These are phyloP conservation scores for Cryptus viduatorius DNA, from an alignment of 2,888 invertebrate genomes.

Conservation along the genomic window DNA sequence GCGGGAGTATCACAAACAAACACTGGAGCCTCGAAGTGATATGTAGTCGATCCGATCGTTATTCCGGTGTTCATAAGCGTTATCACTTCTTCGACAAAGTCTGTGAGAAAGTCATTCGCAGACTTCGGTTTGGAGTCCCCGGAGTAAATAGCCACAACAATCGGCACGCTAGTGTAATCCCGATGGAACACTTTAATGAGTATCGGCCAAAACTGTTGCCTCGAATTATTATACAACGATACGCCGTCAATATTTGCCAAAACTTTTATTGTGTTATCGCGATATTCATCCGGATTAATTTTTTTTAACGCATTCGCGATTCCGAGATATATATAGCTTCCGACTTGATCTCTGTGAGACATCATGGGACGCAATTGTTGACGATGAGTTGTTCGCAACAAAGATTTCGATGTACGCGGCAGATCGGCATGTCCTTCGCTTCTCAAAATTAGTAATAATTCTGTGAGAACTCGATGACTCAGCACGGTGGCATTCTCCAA, in stretches of 20 bases:
- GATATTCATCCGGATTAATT: not conserved
- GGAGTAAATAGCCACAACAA: conserved; percentile 2
- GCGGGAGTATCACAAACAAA: conserved; percentile 31
- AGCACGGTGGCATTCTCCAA: not conserved
- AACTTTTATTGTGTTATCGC: not conserved
- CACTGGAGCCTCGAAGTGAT: not conserved
- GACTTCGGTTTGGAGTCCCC: conserved; percentile 7
- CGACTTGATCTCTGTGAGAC: not conserved
- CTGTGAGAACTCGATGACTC: conserved; percentile 7
- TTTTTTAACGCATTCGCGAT: conserved; percentile 1
- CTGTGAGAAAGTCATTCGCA: conserved; percentile 14
- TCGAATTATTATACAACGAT: not conserved
- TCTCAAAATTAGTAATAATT: not conserved
- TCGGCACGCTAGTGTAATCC: conserved; percentile 1
- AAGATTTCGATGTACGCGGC: not conserved
- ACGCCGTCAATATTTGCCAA: conserved; percentile 16
- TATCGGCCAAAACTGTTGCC: conserved; percentile 17
- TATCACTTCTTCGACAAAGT: not conserved
- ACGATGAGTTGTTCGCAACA: not conserved
- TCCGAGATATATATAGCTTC: conserved; percentile 5
- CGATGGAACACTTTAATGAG: not conserved
- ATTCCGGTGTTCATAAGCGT: not conserved
- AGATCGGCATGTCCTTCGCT: not conserved
- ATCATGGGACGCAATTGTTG: conserved; percentile 11
- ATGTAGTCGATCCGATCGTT: not conserved